A percentile compares a stretch with the other conserved stretches of the same genome.
Conservation (phyloP, 23 tunicate genomes). For the Halocynthia roretzi region DNA sequence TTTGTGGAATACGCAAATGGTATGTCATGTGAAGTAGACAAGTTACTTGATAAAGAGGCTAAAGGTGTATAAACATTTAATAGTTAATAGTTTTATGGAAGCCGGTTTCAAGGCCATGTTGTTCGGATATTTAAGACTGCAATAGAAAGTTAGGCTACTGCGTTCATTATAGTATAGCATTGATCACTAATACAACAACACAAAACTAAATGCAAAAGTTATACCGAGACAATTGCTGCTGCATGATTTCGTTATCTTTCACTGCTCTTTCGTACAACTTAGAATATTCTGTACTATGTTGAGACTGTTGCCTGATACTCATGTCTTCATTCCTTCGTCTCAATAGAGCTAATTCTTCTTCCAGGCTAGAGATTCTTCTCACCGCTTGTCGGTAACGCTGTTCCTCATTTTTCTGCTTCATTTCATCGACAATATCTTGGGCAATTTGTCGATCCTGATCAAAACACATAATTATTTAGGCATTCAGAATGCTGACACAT, state of each 20-base stretch:
- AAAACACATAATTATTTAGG: background rate
- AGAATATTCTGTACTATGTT: conserved; percentile 1
- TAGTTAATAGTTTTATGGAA: too few species aligned
- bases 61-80: too few species aligned
- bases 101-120: too few species aligned
- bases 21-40: too few species aligned
- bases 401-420: conserved; percentile 51
- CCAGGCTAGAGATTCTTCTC: conserved; percentile 33
- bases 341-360: conserved; percentile 40
- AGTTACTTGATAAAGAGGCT: too few species aligned
- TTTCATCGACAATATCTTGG: conserved; percentile 34
- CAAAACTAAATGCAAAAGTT: background rate
- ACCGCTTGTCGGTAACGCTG: conserved; percentile 47
- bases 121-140: too few species aligned
- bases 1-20: too few species aligned
- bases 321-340: conserved; percentile 9
- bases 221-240: conserved; percentile 22
- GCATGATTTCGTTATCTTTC: conserved; percentile 10
- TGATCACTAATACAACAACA: background rate
- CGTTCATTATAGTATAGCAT: background rate
- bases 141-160: background rate
- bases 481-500: too few species aligned
- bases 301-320: background rate
- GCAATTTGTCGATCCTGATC: conserved; percentile 53
- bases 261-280: conserved; percentile 18